Conservation (phyloP, 2,888 invertebrate genomes). For the Oconnorella tubifera region DNA sequence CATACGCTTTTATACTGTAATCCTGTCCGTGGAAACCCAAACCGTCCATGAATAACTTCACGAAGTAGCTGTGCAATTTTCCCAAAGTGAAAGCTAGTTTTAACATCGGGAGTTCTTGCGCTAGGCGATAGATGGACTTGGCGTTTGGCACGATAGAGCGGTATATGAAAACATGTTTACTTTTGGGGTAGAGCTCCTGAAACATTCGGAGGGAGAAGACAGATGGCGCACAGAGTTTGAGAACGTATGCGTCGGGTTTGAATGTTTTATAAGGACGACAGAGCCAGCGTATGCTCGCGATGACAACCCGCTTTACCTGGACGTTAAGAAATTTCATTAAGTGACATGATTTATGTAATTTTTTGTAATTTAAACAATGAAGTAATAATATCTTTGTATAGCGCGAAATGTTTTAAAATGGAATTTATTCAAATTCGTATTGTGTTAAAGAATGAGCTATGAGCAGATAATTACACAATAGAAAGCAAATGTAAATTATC, state of each 20-base stretch:
- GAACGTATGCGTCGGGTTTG: slow-evolving; percentile 7
- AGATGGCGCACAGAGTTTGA: slow-evolving; percentile 21
- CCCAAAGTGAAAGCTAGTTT: slow-evolving; percentile 1
- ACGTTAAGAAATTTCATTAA: too few species aligned
- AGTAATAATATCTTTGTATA: too few species aligned
- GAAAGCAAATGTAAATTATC: too few species aligned
- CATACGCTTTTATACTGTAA: slow-evolving; percentile 4
- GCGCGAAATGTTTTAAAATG: too few species aligned
- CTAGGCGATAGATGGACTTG: slow-evolving; percentile 21
- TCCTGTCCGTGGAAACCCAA: slow-evolving; percentile 12
- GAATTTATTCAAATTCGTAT: too few species aligned
- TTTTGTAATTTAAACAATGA: too few species aligned
- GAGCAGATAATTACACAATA: too few species aligned
- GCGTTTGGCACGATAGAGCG: slow-evolving; percentile 22
- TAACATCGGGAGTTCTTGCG: slow-evolving; percentile 11
- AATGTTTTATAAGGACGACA: slow-evolving; percentile 20
- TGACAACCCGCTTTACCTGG: neutral
- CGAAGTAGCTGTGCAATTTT: slow-evolving; percentile 1
- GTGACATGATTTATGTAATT: too few species aligned
- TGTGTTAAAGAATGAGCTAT: too few species aligned
- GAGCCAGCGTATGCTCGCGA: slow-evolving; percentile 20
- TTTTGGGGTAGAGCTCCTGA: slow-evolving; percentile 19
- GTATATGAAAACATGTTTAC: slow-evolving; percentile 25
- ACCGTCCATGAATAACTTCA: slow-evolving; percentile 2
- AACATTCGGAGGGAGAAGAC: slow-evolving; percentile 11